Base-by-base conservation (phyloP, 1,140 invertebrate genomes). In the Olivierus martensii region DNA sequence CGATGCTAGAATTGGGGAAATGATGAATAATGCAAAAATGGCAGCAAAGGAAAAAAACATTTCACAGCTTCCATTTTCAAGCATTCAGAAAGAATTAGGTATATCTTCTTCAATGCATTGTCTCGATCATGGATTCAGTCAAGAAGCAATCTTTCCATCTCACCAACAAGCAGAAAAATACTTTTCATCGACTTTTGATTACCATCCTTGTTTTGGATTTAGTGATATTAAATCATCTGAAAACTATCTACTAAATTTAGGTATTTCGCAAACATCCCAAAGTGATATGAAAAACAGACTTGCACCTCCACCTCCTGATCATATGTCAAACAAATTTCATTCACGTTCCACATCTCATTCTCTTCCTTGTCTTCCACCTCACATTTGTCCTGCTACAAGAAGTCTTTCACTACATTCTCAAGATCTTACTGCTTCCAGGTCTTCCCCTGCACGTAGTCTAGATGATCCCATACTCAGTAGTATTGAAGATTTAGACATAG, bases 101-200 rank as follows among this genome's bases (percentile, higher is more conserved):
- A 48, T 57, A 49, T 37, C 55, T 11, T 36, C 42, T 55, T 50
- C 55, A 39, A 51, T 56, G 45, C 59, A 51, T 48, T 49, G n/a
- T 46, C 46, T 56, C 14, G 59, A 49, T 41, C 49, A 49, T 36
- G 46, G 42, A 51, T 62, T 54, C 38, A 48, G 4, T 49, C 51
- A 22, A 14, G 46, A 41, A 36, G 21, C 15, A 47, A 61, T 51
- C 28, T 60, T 48, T 59, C 57, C 55, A 55, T 57, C 51, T 22
- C 52, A 14, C 51, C 52, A 51, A 43, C 46, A 46, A 39, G 18
- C 58, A 19, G 55, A 56, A 45, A 52, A 57, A 35, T 52, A 48
- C 28, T 57, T 59, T 41, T 41, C 42, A 14, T 36, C 49, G 12
- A 15, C 39, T 22, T 28, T 28, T 28, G 28, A 28, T 28, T 59